Base-by-base conservation (phyloP, 2,888 invertebrate species). In the Drosophila eohydei region DNA sequence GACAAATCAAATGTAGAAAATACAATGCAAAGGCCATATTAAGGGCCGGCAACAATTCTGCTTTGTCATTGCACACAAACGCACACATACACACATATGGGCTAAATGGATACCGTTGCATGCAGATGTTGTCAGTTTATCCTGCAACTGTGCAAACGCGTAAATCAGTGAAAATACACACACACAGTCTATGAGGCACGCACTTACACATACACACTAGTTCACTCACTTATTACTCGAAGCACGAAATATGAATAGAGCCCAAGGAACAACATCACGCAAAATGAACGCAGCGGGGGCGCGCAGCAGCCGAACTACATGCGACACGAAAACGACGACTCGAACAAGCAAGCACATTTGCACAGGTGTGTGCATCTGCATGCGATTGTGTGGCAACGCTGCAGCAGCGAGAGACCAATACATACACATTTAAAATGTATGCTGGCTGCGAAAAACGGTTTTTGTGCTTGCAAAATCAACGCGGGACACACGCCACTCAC, bases 301-400 rank as follows among this genome's bases (percentile, higher is more conserved):
- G 67, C 54, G 73, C 72, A 59, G 62, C 44, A 61, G 58, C 64
- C 52, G 65, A 76, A 62, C 75, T 60, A 79, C 62, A 63, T 61
- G 56, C 54, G 48, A 56, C 60, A 41, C 56, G 56, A 56, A 56
- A 43, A 58, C 61, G 66, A 46, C 69, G 51, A 63, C 48, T 50
- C 60, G 64, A 40, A 26, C 65, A 40, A 40, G 21, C 32, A 16
- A 50, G 44, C 43, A 51, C 63, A 71, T 74, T 83, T 83, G 84
- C 87, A 86, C 85, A 86, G 85, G 85, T 86, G 77, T 78, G 80
- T 79, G 88, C 83, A 90, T 88, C 71, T 81, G 74, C 67, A 73
- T 77, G 77, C 66, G 71, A 80, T 59, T 68, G 56, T 87, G 79
- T 86, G 90, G 85, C 90, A 90, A 86, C 89, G 83, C 85, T 90